phyloP scores from a whole-genome alignment of 2,113 vertebrate genomes.

The human (Homo sapiens) region DNA sequence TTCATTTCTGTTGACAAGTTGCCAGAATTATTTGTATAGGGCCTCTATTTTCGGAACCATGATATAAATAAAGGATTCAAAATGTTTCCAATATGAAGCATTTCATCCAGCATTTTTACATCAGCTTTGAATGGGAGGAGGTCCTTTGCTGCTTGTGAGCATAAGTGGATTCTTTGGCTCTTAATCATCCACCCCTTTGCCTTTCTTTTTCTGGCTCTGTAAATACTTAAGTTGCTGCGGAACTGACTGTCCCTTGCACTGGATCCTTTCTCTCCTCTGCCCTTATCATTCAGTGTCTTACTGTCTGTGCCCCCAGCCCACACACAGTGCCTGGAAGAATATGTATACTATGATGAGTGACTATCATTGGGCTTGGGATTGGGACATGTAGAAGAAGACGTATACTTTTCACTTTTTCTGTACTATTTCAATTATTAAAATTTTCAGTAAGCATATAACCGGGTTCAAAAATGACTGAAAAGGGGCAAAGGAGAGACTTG shows the following conservation, averaged over 20 bases:
- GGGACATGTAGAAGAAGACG: not conserved
- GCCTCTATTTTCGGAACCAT: not conserved
- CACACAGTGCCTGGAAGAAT: not conserved
- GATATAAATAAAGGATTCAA: not conserved
- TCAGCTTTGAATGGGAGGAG: not conserved
- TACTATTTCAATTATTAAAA: not conserved
- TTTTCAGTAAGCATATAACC: not conserved
- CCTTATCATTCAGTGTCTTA: not conserved
- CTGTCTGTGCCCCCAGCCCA: not conserved
- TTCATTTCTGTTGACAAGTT: conserved; percentile 1
- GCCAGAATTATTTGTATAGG: not conserved
- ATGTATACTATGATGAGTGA: no score
- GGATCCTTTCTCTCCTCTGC: not conserved
- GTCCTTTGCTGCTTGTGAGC: not conserved
- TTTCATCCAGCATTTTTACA: not conserved
- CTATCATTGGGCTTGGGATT: not conserved
- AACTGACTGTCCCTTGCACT: accelerated
- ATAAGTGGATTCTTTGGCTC: not conserved
- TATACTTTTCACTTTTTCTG: not conserved
- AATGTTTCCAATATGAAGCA: not conserved
- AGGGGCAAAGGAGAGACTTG: not conserved
- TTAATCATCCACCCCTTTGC: not conserved
- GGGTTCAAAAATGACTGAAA: not conserved
- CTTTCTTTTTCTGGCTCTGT: not conserved
- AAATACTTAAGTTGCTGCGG: not conserved